These are phyloP conservation scores for Acanthoscelides obtectus DNA, from an alignment of 2,888 invertebrate species.

Conservation along the genomic window DNA sequence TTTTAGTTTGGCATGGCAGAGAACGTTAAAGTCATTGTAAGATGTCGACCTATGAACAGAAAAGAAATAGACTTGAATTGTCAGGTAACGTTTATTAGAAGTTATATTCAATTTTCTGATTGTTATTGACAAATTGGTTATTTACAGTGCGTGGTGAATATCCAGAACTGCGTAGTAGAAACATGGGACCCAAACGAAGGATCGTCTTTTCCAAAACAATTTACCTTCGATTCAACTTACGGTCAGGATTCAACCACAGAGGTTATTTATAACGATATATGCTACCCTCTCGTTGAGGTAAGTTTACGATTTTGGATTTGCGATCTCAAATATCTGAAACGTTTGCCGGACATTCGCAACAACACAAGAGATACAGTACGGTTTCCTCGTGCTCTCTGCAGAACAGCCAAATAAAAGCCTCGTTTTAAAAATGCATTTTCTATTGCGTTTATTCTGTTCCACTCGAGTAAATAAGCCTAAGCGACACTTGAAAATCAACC, in stretches of 20 bases:
- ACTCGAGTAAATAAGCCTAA: too few species aligned
- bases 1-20: conserved; percentile 48
- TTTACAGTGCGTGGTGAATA: conserved; percentile 59
- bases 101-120: not conserved
- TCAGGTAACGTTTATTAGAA: conserved; percentile 48
- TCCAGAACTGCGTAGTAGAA: conserved; percentile 60
- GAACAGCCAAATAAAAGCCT: too few species aligned
- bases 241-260: conserved; percentile 75
- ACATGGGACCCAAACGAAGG: conserved; percentile 60
- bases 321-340: too few species aligned
- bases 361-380: too few species aligned
- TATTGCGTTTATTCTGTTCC: too few species aligned
- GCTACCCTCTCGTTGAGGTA: conserved; percentile 76
- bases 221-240: conserved; percentile 84
- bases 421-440: too few species aligned
- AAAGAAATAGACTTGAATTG: conserved; percentile 67
- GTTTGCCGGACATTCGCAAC: too few species aligned
- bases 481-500: too few species aligned
- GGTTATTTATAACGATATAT: conserved; percentile 81
- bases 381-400: too few species aligned
- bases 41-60: conserved; percentile 82
- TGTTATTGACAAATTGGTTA: not conserved
- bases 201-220: conserved; percentile 59
- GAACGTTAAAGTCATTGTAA: conserved; percentile 75
- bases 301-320: conserved; percentile 21